Base-by-base conservation (phyloP, 2,113 vertebrate species). In the Lasiurus cinereus region DNA sequence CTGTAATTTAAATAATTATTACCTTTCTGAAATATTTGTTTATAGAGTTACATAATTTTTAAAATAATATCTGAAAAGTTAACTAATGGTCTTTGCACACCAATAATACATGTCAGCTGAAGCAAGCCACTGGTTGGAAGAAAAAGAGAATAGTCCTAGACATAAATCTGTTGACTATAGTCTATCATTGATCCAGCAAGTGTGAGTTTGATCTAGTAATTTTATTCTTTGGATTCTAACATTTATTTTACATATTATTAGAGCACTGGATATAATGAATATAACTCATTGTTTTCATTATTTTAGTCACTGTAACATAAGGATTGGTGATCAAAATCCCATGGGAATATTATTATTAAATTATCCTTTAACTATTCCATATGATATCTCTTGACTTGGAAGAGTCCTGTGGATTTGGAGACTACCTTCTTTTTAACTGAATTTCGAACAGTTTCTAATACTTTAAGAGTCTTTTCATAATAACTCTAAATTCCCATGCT, bases 381-480 rank as follows among this genome's bases (percentile, higher is more conserved):
- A 84, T 76, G 11, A 66, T 80, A 31, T 62, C 8, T 22, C 33
- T 92, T 94, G 50, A 67, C 27, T 62, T 88, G 14, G 48, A 93
- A 70, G 29, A 52, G 54, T 62, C 5, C 7, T 33, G 31, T 11
- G 88, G 16, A 50, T 54, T 80, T 90, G 69, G 24, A 69, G n/a
- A 12, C 19, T 72, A 52, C 46, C 19, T 87, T 86, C 43, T 88
- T 82, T 92, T 43, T 22, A 91, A 92, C 73, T 59, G 48, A 82
- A 33, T 33, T 90, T 88, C 11, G 72, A 54, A 64, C 3, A 48
- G 24, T 82, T 54, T 92, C 73, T 94, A 95, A 93, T 78, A 76
- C 2, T 77, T 2, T 87, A 87, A 86, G 62, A 62, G 13, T 33
- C 15, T 94, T 94, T 88, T 78, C 48, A 93, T 95, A 87, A 64